phyloP scores from a whole-genome alignment of 2,888 invertebrate species.

The Napeogenes inachia region DNA sequence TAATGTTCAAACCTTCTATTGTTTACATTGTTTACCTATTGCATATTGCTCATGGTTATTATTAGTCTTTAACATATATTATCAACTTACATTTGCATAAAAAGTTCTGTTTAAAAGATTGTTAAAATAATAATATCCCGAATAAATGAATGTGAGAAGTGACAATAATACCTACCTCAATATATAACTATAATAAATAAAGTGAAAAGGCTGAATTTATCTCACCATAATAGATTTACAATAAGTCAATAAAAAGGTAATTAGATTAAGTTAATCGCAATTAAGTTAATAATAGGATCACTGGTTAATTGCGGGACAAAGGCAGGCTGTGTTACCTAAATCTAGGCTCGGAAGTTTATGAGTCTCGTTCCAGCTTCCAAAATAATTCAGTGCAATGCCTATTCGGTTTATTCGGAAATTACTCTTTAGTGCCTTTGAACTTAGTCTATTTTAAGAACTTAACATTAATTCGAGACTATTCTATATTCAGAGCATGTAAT shows the following conservation, averaged over 20 bases:
- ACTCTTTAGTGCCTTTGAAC: background rate
- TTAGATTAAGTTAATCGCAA: slow-evolving; percentile 2
- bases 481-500: no score
- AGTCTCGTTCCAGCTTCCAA: slow-evolving; percentile 2
- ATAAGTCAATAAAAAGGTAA: slow-evolving; percentile 6
- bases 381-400: slow-evolving; percentile 1
- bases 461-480: no score
- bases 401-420: background rate
- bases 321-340: slow-evolving; percentile 4
- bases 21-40: no score
- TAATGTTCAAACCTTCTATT: no score
- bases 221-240: background rate
- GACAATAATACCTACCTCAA: no score
- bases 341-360: slow-evolving; percentile 1
- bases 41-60: no score
- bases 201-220: background rate
- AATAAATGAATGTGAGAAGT: no score
- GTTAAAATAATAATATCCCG: no score
- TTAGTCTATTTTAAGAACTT: no score
- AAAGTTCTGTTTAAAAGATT: no score
- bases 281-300: slow-evolving; percentile 1
- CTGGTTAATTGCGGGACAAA: background rate
- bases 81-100: no score
- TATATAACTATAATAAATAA: background rate
- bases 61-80: no score